phyloP scores from a whole-genome alignment of 2,113 vertebrate species.

The Pionites leucogaster region DNA sequence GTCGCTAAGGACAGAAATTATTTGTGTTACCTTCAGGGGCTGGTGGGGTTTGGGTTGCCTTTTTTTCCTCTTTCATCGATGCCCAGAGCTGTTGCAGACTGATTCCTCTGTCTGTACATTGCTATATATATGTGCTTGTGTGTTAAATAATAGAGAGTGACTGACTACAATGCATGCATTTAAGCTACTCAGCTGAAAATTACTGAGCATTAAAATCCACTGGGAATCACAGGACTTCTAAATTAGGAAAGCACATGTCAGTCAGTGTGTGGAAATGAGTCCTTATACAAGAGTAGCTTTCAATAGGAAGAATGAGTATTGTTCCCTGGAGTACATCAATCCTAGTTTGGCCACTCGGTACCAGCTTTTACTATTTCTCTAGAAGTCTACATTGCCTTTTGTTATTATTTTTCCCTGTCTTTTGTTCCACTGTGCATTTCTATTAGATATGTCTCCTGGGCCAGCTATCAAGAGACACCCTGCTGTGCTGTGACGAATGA shows the following conservation, averaged over 20 bases:
- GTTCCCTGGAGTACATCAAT: conserved; percentile 28
- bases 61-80: not conserved
- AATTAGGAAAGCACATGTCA: conserved; percentile 45
- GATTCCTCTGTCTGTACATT: not conserved
- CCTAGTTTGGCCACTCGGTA: conserved; percentile 13
- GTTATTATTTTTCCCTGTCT: conserved; percentile 29
- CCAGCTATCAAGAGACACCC: not conserved
- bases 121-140: not conserved
- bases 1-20: not conserved
- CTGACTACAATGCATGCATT: conserved; percentile 24
- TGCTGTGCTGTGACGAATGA: conserved; percentile 21
- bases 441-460: conserved; percentile 34
- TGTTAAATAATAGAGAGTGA: conserved; percentile 43
- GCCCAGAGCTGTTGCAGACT: not conserved
- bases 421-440: conserved; percentile 36
- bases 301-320: conserved; percentile 32
- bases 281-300: conserved; percentile 19
- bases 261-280: conserved; percentile 3
- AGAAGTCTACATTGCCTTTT: not conserved
- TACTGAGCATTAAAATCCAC: conserved; percentile 45
- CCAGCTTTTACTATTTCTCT: conserved; percentile 32
- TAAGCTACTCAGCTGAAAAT: conserved; percentile 50
- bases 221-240: conserved; percentile 43
- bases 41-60: not conserved
- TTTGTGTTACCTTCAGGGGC: not conserved